These are phyloP conservation scores for Symphodus melops DNA, from an alignment of 2,113 vertebrate species.

Conservation along the genomic window DNA sequence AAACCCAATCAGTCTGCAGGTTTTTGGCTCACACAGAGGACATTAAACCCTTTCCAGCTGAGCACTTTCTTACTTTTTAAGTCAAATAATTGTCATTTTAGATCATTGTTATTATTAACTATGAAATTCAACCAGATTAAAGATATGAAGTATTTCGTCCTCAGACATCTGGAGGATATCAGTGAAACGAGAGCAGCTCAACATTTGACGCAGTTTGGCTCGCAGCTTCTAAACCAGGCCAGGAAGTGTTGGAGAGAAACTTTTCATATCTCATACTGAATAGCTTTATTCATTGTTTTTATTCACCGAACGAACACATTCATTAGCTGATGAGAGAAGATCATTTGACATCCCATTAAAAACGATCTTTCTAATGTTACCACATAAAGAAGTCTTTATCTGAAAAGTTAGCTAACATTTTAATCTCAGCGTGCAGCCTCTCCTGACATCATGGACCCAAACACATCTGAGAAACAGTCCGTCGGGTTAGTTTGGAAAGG, in stretches of 20 bases:
- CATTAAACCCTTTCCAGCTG: not conserved
- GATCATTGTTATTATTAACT: not conserved
- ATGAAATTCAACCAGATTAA: not conserved
- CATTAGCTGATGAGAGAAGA: not conserved
- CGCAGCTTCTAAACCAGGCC: not conserved
- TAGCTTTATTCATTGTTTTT: not conserved
- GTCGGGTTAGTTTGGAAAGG: too few relatives aligned
- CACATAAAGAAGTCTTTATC: too few relatives aligned
- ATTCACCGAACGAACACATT: not conserved
- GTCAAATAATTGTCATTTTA: conserved; percentile 1
- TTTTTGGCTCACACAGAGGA: not conserved
- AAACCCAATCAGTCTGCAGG: not conserved
- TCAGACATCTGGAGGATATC: not conserved
- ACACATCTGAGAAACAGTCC: too few relatives aligned
- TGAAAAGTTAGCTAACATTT: too few relatives aligned
- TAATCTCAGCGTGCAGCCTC: too few relatives aligned
- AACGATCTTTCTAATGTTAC: too few relatives aligned
- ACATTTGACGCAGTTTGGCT: too few relatives aligned
- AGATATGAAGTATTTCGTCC: not conserved
- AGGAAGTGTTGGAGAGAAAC: not conserved
- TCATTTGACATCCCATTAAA: not conserved
- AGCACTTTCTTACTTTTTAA: not conserved
- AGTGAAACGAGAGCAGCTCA: not conserved
- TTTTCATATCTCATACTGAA: not conserved
- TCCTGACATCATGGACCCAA: too few relatives aligned